Evolutionary conservation across 2,888 invertebrate species (phyloP), one percentile per base, ranked within the genome.

Genomic region (Buathra laborator): DNA sequence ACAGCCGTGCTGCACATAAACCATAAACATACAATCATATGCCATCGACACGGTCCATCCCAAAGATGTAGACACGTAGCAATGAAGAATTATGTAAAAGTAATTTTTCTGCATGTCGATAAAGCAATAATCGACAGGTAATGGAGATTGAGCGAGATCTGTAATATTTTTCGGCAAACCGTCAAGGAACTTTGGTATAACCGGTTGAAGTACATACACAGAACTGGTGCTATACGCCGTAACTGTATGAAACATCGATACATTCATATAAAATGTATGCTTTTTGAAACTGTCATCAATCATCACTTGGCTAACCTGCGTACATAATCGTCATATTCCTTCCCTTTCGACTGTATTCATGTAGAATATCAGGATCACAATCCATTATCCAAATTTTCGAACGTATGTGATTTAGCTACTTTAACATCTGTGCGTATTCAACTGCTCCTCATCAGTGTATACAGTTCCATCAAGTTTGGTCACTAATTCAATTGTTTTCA

Each of bases 21-120:
- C 29, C 7, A 64, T 44, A 19, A 66, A 51, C 51, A 51, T 5
- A 51, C 24, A 3, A 0, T 48, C 48, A 29, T 19, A 29, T 19
- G 66, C 37, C 3, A 10, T 64, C 10, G 3, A 37, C 9, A 68
- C 51, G 10, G 37, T 19, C 14, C 75, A 4, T 0, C 68, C n/a
- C 64, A 53, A 46, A 0, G 70, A 46, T n/a, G 56, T 19, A 16
- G 53, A 62, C 6, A 79, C n/a, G 46, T 64, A 79, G 7, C 37
- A 70, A 16, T 46, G 79, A 4, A 16, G 24, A 19, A 83, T 70
- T 1, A 83, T 24, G 51, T 79, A 70, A 75, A 74, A 74, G 64
- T 83, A 83, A 53, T 79, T 75, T 66, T 84, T 71, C 29, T 84
- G 80, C 32, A 76, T 24, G 24, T 84, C 83, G n/a, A 84, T 10